Base-by-base conservation (phyloP, 2,888 invertebrate genomes). In the Drepanosiphum platanoidis region DNA sequence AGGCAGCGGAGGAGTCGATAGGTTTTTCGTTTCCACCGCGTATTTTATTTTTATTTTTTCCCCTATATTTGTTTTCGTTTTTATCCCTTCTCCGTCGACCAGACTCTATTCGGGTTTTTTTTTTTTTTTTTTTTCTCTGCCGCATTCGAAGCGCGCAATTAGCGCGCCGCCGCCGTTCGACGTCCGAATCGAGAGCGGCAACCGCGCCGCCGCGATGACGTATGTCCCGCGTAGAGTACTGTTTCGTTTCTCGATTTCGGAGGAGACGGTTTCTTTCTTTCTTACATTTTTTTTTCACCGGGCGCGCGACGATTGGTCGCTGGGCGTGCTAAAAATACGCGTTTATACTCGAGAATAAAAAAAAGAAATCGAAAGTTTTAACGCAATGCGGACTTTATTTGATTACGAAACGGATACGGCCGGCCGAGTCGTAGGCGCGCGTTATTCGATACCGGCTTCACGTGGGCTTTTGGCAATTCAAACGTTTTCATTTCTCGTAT, bases 301-400 rank as follows among this genome's bases (percentile, higher is more conserved):
- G n/a, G 46, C 52, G 11, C 15, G n/a, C 22, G 32, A 46, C 32
- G 30, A 79, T 79, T 68, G 27, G 52, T 80, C 52, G 58, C 36
- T n/a, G n/a, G 18, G 11, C 70, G 36, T 58, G 13, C 36, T 70
- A 27, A 34, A 80, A 68, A 52, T 27, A 68, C 18, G 34, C 42
- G 46, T 34, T 34, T 70, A 9, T 9, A 46, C 11, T 58, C 8
- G n/a, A n/a, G n/a, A n/a, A n/a, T n/a, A 61, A 15, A 68, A 46
- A 78, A 52, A 36, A 36, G 15, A 18, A 5, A 36, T 18, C 15
- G 22, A 58, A 70, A 58, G 27, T 80, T 80, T 80, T 22, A 52
- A 70, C 80, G 80, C 80, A 80, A 52, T 80, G 80, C 80, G 46
- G 70, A 70, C 36, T 70, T 80, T 46, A 79, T 66, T 79, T 70